Percentiles rank a stretch among this genome's conserved stretches.
Conservation (phyloP, 2,113 vertebrate species). For the Chaetodon auriga region DNA sequence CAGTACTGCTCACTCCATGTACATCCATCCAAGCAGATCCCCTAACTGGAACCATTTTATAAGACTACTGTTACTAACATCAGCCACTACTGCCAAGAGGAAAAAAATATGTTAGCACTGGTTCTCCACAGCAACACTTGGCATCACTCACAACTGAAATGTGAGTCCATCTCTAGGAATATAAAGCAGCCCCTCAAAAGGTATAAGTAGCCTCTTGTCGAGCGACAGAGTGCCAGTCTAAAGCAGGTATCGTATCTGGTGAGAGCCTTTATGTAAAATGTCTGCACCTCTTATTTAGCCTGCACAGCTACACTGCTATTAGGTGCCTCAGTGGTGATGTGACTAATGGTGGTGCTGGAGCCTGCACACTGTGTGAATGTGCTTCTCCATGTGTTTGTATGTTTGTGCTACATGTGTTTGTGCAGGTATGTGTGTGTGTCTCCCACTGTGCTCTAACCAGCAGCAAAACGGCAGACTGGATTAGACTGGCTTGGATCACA, state of each 20-base stretch:
- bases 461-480: slow-evolving; percentile 58
- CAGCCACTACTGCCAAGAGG: slow-evolving; percentile 16
- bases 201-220: slow-evolving; percentile 55
- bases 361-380: slow-evolving; percentile 13
- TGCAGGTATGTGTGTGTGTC: slow-evolving; percentile 39
- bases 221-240: slow-evolving; percentile 41
- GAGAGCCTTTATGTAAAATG: slow-evolving; percentile 61
- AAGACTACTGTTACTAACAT: slow-evolving; percentile 27
- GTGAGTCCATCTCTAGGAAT: slow-evolving; percentile 46
- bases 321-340: slow-evolving; percentile 46
- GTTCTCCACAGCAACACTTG: slow-evolving; percentile 35
- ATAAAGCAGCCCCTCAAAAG: slow-evolving; percentile 48
- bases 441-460: slow-evolving; percentile 44
- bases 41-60: slow-evolving; percentile 41
- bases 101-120: slow-evolving; percentile 28
- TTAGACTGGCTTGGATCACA: slow-evolving; percentile 59
- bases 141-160: slow-evolving; percentile 43
- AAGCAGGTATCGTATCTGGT: slow-evolving; percentile 46
- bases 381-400: slow-evolving; percentile 33
- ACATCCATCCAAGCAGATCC: slow-evolving; percentile 17
- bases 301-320: slow-evolving; percentile 40
- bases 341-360: slow-evolving; percentile 53
- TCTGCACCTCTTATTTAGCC: slow-evolving; percentile 47
- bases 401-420: slow-evolving; percentile 39
- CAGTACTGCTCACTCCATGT: not conserved